These are phyloP conservation scores for Monoplex corrugatus DNA, from an alignment of 2,888 invertebrate genomes.

Conservation along the genomic window DNA sequence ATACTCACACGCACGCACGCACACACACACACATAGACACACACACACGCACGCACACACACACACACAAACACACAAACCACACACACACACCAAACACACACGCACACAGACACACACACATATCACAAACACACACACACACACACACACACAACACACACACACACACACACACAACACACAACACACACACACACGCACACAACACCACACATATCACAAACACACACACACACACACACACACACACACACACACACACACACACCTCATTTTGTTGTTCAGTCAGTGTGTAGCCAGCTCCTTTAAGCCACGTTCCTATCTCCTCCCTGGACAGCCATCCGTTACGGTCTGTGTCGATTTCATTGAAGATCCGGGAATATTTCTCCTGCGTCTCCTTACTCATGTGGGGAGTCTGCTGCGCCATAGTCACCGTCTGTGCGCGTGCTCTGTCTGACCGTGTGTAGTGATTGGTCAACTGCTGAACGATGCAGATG, in stretches of 20 bases:
- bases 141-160: background rate
- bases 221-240: background rate
- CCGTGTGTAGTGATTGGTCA: too few species aligned
- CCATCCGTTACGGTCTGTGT: constrained; percentile 46
- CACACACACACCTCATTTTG: background rate
- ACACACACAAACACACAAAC: too few species aligned
- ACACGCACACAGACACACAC: background rate
- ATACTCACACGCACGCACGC: background rate
- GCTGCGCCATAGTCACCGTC: too few species aligned
- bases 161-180: background rate
- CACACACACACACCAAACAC: background rate
- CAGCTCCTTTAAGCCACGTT: background rate
- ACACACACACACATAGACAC: background rate
- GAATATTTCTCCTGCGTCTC: background rate
- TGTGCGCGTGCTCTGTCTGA: too few species aligned
- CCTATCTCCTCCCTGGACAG: constrained; percentile 43
- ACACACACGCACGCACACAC: background rate
- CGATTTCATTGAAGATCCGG: constrained; percentile 20
- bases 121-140: background rate
- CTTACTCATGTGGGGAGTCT: too few species aligned
- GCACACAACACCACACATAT: background rate
- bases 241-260: too few species aligned
- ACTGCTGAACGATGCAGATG: too few species aligned
- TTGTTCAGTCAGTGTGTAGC: background rate
- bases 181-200: background rate